Conservation (phyloP, 2,888 invertebrate genomes). For the Anoplius nigerrimus region DNA sequence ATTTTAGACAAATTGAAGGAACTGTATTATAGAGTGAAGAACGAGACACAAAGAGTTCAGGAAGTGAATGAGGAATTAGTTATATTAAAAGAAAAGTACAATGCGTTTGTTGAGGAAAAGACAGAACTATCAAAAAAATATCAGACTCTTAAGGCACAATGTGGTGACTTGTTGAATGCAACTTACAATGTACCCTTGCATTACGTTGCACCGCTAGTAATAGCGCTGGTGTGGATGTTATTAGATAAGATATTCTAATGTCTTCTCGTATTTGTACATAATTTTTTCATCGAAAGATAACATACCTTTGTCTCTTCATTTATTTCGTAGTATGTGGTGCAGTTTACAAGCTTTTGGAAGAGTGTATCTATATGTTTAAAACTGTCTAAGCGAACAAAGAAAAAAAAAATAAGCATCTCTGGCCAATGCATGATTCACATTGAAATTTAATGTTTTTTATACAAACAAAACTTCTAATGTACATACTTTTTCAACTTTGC, state of each 20-base stretch:
- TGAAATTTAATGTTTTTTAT: conserved; percentile 54
- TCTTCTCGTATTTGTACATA: conserved; percentile 43
- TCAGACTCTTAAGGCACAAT: conserved; percentile 78
- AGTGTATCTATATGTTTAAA: conserved; percentile 13
- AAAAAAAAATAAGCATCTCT: conserved; percentile 20
- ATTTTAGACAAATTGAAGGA: conserved; percentile 62
- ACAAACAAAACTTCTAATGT: conserved; percentile 49
- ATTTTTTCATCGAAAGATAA: conserved; percentile 31
- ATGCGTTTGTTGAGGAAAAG: conserved; percentile 80
- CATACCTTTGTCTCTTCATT: conserved; percentile 27
- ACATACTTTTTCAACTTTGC: conserved; percentile 26
- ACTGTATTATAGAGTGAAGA: conserved; percentile 65
- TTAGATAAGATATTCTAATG: conserved; percentile 74
- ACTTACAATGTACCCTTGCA: conserved; percentile 79
- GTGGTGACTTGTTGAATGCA: conserved; percentile 78
- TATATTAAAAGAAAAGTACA: conserved; percentile 84
- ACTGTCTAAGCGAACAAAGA: conserved; percentile 17
- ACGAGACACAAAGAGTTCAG: conserved; percentile 78
- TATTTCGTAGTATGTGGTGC: conserved; percentile 29
- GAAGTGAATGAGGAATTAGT: conserved; percentile 85
- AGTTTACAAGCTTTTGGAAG: conserved; percentile 2
- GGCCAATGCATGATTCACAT: conserved; percentile 37
- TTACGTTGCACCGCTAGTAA: conserved; percentile 78
- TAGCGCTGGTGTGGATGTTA: conserved; percentile 79
- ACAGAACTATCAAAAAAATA: conserved; percentile 80